Evolutionary conservation across 2,888 invertebrate species (phyloP), one percentile per base, ranked within the genome.

Genomic region (Cataglyphis rosenhaueri): DNA sequence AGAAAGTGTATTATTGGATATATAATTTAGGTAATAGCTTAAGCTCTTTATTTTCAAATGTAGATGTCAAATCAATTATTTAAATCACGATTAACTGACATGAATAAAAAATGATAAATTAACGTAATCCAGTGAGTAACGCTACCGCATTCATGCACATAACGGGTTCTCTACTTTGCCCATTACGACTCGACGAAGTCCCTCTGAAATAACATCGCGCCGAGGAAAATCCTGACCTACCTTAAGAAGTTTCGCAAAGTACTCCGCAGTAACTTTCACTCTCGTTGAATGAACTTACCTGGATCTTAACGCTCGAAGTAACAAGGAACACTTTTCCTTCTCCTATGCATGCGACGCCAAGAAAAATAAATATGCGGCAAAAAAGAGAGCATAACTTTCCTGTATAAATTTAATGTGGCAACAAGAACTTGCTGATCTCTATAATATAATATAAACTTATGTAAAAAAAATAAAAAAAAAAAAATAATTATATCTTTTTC

Each of bases 241-340:
- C 90, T 90, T 87, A 90, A 88, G 86, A 90, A 90, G 83, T 90
- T 90, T 88, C 86, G 87, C 85, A 86, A 90, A 90, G 90, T 90
- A 90, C 90, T 88, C 87, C 85, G 86, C 84, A 86, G 90, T 90
- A 88, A 90, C 90, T 90, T 90, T 89, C 89, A 87, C 90, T 90
- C 86, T 90, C 90, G 83, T 62, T 82, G 90, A 90, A 87, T 87
- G 86, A 90, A 90, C 90, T 90, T 90, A 85, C 83, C 76, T 84
- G 74, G 88, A 89, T 79, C 88, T 89, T 90, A 90, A 90, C 89
- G 88, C 88, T 84, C 86, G 86, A 89, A 89, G 89, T 89, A 89
- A 89, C 89, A 86, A 89, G 87, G 84, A 89, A 89, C 88, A 88
- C 85, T 88, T 88, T 89, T 89, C 85, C 88, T 59, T 86, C 85